These are phyloP conservation scores for Mycteria americana DNA, from an alignment of 2,797 vertebrate genomes.

Conservation along the genomic window DNA sequence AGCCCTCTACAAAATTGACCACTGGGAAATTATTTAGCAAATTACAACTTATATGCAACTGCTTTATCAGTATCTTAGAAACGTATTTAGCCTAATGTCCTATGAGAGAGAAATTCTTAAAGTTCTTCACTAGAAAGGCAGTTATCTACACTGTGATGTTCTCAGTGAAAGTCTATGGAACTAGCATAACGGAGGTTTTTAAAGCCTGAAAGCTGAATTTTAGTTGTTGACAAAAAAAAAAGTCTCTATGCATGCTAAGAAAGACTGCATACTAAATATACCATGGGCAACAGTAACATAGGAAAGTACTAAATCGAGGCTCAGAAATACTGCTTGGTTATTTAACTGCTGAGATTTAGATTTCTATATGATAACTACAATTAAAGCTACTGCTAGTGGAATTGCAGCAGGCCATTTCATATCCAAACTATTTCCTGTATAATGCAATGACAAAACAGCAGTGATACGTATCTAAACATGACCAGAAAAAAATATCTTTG, in stretches of 20 bases:
- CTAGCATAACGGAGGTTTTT: background rate
- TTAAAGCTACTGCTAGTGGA: background rate
- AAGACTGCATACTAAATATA: background rate
- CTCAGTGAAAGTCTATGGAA: rapidly evolving
- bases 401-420: background rate
- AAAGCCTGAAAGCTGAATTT: background rate
- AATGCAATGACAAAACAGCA: background rate
- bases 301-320: background rate
- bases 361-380: background rate
- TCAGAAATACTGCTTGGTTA: background rate
- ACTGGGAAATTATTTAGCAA: background rate
- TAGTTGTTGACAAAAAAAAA: background rate
- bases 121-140: background rate
- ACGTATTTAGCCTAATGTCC: background rate
- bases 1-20: background rate
- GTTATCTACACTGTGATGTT: background rate
- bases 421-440: background rate
- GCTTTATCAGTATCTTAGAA: background rate
- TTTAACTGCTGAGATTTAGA: background rate
- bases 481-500: rapidly evolving
- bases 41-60: background rate
- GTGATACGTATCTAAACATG: background rate
- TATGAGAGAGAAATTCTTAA: background rate
- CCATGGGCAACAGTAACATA: background rate
- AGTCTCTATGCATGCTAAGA: background rate